Evolutionary conservation across 2,113 vertebrate genomes (phyloP).

Genomic region (Lota lota): DNA sequence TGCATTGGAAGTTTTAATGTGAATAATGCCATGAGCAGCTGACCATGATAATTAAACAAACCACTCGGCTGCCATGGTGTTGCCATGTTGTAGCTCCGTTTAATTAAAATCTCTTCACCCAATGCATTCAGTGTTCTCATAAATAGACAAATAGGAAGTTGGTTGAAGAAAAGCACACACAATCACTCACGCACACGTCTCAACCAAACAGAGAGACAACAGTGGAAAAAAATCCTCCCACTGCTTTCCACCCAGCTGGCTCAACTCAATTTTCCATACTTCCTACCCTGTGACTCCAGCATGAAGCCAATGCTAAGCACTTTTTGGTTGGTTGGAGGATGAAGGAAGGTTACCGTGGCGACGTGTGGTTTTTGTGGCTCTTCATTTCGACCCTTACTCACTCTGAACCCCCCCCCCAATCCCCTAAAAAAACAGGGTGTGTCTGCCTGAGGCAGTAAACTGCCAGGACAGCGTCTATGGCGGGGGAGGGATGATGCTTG

Average conservation of each 20-base stretch:
- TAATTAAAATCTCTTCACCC: neutral
- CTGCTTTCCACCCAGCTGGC: conserved; percentile 62
- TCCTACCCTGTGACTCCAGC: conserved; percentile 47
- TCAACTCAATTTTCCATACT: conserved; percentile 55
- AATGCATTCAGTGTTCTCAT: neutral
- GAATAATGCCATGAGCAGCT: too few species aligned
- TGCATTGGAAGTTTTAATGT: too few species aligned
- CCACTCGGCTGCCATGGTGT: too few species aligned
- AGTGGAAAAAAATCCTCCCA: conserved; percentile 57
- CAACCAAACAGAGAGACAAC: conserved; percentile 35
- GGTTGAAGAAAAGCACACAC: conserved; percentile 19
- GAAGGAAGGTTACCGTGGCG: conserved; percentile 13
- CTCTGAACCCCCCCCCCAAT: conserved; percentile 7
- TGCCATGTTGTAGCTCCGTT: too few species aligned
- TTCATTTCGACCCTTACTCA: conserved; percentile 19
- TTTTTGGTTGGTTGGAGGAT: conserved; percentile 34
- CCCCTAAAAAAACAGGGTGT: conserved; percentile 21
- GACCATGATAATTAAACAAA: too few species aligned
- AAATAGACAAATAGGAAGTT: conserved; percentile 16
- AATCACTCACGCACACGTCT: neutral
- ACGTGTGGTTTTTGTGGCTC: conserved; percentile 44
- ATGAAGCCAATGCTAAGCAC: conserved; percentile 65
- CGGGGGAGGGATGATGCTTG: neutral
- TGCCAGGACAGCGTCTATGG: neutral
- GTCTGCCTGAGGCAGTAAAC: conserved; percentile 11